Percentiles rank a stretch among this genome's conserved stretches.
Conservation (phyloP, 2,797 vertebrate genomes). For the Dipus sagitta region DNA sequence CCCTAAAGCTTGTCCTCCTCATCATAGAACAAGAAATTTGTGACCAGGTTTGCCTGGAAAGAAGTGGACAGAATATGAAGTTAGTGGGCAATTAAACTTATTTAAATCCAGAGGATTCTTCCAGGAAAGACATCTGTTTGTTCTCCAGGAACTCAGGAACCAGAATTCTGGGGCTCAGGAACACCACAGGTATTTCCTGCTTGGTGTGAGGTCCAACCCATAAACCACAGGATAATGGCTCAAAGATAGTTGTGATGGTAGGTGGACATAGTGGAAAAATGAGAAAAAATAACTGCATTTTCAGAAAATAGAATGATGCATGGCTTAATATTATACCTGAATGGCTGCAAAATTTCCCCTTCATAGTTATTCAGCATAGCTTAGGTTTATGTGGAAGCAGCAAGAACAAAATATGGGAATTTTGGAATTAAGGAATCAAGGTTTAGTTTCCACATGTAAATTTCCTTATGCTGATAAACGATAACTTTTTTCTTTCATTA, state of each 20-base stretch:
- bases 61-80: neutral
- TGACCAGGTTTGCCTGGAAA: neutral
- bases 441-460: neutral
- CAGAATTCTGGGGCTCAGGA: neutral
- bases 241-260: neutral
- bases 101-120: neutral
- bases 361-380: neutral
- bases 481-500: neutral
- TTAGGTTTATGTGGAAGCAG: neutral
- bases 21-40: neutral
- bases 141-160: neutral
- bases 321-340: neutral
- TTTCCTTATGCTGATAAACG: neutral
- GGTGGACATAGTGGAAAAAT: neutral
- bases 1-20: neutral
- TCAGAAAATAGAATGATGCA: neutral
- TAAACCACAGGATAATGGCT: neutral
- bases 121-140: neutral
- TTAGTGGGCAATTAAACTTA: neutral
- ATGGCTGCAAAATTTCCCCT: accelerated
- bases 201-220: neutral
- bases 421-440: neutral
- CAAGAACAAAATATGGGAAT: neutral
- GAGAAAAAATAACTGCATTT: neutral
- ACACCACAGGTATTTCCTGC: neutral